Percentiles rank a stretch among this genome's conserved stretches.
These are phyloP conservation scores for Aleiodes sp. DNA, from an alignment of 1,140 invertebrate species.

Conservation along the genomic window DNA sequence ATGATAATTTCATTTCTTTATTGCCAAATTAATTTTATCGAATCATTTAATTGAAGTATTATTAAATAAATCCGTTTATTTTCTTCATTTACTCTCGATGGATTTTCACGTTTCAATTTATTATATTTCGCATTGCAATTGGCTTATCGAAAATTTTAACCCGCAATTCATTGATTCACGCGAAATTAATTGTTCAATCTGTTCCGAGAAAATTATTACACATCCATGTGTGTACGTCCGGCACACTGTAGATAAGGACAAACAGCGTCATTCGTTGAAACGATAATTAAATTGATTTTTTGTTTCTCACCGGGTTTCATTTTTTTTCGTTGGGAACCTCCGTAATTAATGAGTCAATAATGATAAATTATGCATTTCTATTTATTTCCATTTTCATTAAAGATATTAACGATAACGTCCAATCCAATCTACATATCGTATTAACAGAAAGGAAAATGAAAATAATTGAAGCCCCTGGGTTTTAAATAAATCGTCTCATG, in stretches of 20 bases:
- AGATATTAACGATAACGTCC: neutral
- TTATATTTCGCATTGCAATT: neutral
- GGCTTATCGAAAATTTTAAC: neutral
- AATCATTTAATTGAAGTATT: neutral
- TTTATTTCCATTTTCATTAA: neutral
- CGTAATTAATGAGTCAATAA: neutral
- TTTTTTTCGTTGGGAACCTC: neutral
- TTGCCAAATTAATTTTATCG: neutral
- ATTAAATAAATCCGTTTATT: too few relatives aligned
- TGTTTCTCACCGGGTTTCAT: too few relatives aligned
- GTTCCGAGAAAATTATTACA: neutral
- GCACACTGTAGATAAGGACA: slow-evolving; percentile 3
- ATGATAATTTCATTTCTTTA: neutral
- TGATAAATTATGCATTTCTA: neutral
- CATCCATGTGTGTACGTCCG: too few relatives aligned
- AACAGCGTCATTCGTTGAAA: too few relatives aligned
- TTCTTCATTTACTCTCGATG: neutral
- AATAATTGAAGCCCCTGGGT: slow-evolving; percentile 61
- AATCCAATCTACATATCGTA: slow-evolving; percentile 7
- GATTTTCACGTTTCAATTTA: neutral
- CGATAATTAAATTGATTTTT: too few relatives aligned
- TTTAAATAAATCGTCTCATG: slow-evolving; percentile 31
- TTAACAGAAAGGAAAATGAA: slow-evolving; percentile 46
- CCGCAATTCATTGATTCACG: neutral
- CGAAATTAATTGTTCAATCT: neutral